These are phyloP conservation scores for Leptopterna dolabrata DNA, from an alignment of 2,888 invertebrate genomes.

Conservation along the genomic window DNA sequence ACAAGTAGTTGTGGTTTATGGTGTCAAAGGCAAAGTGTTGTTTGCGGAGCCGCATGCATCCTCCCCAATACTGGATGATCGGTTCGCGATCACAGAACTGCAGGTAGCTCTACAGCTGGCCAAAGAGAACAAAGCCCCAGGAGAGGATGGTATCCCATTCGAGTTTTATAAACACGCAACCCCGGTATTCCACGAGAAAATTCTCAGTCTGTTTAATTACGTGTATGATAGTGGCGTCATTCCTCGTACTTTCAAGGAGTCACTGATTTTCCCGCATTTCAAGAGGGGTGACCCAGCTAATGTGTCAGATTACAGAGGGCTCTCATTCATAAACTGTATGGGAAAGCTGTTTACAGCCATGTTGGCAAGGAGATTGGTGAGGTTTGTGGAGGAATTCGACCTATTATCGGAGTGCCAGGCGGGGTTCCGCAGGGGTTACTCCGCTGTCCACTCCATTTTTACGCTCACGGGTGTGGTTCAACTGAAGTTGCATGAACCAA, in stretches of 20 bases:
- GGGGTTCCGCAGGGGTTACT: too few species aligned
- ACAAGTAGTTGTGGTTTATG: too few species aligned
- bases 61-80: conserved; percentile 2
- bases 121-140: conserved; percentile 24
- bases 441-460: conserved; percentile 1
- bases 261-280: conserved; percentile 9
- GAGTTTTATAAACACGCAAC: conserved; percentile 6
- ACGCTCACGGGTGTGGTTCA: neutral
- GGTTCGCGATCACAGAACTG: neutral
- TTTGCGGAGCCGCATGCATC: neutral
- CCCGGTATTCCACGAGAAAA: neutral
- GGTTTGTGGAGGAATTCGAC: neutral
- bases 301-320: conserved; percentile 1
- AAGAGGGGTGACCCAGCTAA: conserved; percentile 33
- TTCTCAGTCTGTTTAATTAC: neutral
- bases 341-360: conserved; percentile 10
- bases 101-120: neutral
- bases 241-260: neutral
- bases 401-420: neutral
- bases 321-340: conserved; percentile 31
- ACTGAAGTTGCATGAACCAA: too few species aligned
- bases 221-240: neutral
- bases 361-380: neutral
- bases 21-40: too few species aligned
- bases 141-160: conserved; percentile 7